Evolutionary conservation across 2,113 vertebrate genomes (phyloP), one percentile per base, ranked within the genome.

Genomic region (Megaleporinus macrocephalus): DNA sequence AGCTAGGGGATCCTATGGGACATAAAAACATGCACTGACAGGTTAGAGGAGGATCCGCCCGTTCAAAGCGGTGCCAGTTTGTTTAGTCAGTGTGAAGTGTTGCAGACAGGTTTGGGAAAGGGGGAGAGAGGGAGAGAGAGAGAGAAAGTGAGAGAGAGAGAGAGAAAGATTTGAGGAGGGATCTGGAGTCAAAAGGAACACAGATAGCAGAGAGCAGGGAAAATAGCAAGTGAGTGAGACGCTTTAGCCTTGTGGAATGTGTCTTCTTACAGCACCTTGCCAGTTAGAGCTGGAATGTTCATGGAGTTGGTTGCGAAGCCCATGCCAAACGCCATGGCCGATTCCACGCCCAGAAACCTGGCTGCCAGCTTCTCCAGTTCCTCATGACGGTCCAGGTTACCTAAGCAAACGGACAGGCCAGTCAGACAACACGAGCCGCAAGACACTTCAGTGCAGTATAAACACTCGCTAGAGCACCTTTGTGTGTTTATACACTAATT

Each of bases 291-390:
- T 83, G 97, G 97, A 86, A 99, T 98, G 90, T 98, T 98, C 97
- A 98, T 99, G 59, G 97, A 98, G 85, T 98, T 99, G 74, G 97
- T 98, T 44, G 97, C 97, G 84, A 99, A 99, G 3, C 97, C 97
- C 97, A 99, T 99, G 78, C 97, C 97, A 47, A 97, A 99, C 0
- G 92, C 84, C 97, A 99, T 97, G 81, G 97, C 96, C 22, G 97
- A 95, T 87, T 99, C 97, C 83, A 98, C 96, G 20, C 97, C 96
- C 76, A 98, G 93, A 85, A 97, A 99, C 63, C 87, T 90, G 30
- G 97, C 97, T 73, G 95, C 90, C 81, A 96, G 92, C 70, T 93
- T 93, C 88, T 99, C 97, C 91, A 98, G 78, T 73, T 97, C 96
- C 89, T 98, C 96, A 1, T 98, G 96, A 73, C 93, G 95, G 87